Percentiles rank a stretch among this genome's conserved stretches.
Evolutionary conservation across 2,797 vertebrate genomes (phyloP).

Genomic region (Natrix natrix): DNA sequence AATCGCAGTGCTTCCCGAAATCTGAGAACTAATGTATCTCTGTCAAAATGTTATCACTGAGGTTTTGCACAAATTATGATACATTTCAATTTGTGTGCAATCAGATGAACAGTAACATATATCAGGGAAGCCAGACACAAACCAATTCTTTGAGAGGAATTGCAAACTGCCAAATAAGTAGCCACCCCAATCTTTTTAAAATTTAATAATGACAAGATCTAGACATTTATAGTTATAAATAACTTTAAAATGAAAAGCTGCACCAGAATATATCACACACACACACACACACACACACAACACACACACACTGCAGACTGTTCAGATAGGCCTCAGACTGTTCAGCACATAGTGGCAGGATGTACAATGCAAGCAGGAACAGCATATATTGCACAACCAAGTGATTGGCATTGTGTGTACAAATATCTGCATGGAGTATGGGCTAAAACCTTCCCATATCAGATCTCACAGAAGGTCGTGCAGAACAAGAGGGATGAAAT

Average conservation of each 20-base stretch:
- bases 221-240: neutral
- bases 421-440: neutral
- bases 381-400: neutral
- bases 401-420: neutral
- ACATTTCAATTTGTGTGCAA: neutral
- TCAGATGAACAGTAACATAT: neutral
- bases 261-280: neutral
- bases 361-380: neutral
- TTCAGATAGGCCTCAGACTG: neutral
- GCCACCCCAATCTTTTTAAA: neutral
- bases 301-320: fast-evolving
- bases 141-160: neutral
- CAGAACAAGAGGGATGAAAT: neutral
- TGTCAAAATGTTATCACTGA: neutral
- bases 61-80: neutral
- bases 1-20: neutral
- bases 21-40: neutral
- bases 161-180: neutral
- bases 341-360: neutral
- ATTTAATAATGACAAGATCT: neutral
- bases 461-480: neutral
- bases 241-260: neutral
- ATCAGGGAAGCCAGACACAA: neutral
- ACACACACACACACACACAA: fast-evolving
- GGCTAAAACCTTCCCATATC: neutral